phyloP scores from a whole-genome alignment of 2,113 vertebrate genomes.

The Mirza zaza region DNA sequence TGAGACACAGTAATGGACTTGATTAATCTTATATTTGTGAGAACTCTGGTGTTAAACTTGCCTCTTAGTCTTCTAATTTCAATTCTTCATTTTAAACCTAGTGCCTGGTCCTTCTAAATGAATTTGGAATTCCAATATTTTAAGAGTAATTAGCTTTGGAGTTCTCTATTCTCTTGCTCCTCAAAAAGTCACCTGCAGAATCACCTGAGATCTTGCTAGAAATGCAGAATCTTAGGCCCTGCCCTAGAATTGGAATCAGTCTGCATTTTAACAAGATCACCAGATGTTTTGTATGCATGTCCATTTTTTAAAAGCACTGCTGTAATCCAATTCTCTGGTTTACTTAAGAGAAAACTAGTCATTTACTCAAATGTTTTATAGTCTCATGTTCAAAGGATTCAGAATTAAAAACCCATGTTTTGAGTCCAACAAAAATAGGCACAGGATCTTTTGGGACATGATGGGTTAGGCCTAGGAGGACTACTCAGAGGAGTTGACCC shows the following conservation, averaged over 20 bases:
- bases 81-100: constrained; percentile 34
- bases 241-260: neutral
- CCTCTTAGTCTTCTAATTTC: neutral
- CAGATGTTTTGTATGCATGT: neutral
- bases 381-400: neutral
- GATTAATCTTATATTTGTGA: constrained; percentile 17
- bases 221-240: neutral
- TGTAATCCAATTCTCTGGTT: neutral
- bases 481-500: neutral
- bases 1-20: constrained; percentile 19
- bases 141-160: neutral
- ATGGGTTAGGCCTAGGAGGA: neutral
- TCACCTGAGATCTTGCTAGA: neutral
- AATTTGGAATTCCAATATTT: constrained; percentile 30
- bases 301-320: neutral
- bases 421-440: neutral
- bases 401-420: neutral
- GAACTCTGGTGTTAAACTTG: constrained; percentile 8
- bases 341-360: neutral
- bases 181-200: neutral
- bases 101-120: neutral
- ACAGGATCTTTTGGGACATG: neutral
- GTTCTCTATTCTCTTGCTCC: neutral
- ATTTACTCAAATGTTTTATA: neutral
- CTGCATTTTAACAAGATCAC: neutral